Evolutionary conservation across 2,888 invertebrate genomes (phyloP).

Genomic region (Venusia cambrica): DNA sequence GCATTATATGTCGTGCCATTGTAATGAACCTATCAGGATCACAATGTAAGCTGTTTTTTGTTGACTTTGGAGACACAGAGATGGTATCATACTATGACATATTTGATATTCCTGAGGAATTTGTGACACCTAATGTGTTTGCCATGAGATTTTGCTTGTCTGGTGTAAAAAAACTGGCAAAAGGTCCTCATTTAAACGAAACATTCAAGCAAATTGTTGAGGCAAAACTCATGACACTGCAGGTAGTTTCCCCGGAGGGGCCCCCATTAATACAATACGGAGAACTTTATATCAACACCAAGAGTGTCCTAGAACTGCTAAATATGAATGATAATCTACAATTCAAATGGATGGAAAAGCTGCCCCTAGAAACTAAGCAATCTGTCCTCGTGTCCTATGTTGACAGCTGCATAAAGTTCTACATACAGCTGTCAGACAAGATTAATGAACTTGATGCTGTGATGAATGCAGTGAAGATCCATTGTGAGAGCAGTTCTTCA

Average conservation of each 20-base stretch:
- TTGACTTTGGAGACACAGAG: constrained; percentile 91
- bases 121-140: constrained; percentile 86
- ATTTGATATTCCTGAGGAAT: constrained; percentile 87
- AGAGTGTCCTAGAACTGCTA: constrained; percentile 82
- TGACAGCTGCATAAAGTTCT: constrained; percentile 87
- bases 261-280: constrained; percentile 88
- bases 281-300: constrained; percentile 82
- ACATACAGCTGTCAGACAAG: constrained; percentile 84
- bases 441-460: constrained; percentile 82
- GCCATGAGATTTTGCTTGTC: constrained; percentile 88
- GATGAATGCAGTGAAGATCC: constrained; percentile 84
- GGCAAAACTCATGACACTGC: constrained; percentile 83
- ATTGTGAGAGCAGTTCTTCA: constrained; percentile 76
- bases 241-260: constrained; percentile 85
- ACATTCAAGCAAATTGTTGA: constrained; percentile 86
- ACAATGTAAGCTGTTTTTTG: constrained; percentile 88
- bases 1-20: constrained; percentile 87
- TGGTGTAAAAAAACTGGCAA: constrained; percentile 84
- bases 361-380: constrained; percentile 56
- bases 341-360: constrained; percentile 61
- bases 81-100: constrained; percentile 85
- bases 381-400: constrained; percentile 84
- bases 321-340: constrained; percentile 65
- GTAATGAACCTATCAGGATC: constrained; percentile 87
- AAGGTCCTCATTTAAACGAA: constrained; percentile 82